Evolutionary conservation across 2,113 vertebrate species (phyloP).

Genomic region (Fulica atra): DNA sequence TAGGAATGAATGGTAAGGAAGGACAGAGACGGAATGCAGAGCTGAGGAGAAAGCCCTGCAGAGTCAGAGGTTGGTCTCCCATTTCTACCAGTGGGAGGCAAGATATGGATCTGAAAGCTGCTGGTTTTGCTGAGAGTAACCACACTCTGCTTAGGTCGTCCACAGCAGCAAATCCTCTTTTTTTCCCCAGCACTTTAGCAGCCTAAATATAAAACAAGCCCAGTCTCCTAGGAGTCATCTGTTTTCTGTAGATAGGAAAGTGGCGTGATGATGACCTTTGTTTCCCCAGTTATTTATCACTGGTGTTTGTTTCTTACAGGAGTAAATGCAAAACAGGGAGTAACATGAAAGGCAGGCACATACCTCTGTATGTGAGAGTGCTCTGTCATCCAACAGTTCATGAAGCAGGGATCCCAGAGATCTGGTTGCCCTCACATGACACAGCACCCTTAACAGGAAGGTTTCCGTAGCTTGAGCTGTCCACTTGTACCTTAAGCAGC

Average conservation of each 20-base stretch:
- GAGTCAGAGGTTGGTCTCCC: neutral
- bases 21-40: neutral
- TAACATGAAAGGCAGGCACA: fast-evolving
- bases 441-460: fast-evolving
- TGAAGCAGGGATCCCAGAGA: neutral
- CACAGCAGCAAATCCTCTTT: fast-evolving
- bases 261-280: neutral
- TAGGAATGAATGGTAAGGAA: neutral
- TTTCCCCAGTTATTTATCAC: neutral
- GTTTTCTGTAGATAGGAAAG: neutral
- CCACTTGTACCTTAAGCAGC: fast-evolving
- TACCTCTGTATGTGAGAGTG: neutral
- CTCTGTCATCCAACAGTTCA: neutral
- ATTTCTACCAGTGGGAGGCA: neutral
- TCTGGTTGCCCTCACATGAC: neutral
- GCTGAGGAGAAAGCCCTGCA: neutral
- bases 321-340: neutral
- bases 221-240: neutral
- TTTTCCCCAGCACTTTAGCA: neutral
- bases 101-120: neutral
- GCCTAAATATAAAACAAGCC: neutral
- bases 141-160: neutral
- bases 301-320: neutral
- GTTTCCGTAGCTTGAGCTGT: neutral
- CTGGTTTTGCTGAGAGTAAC: neutral